These are phyloP conservation scores for Lerista edwardsae DNA, from an alignment of 2,797 vertebrate species.

Conservation along the genomic window DNA sequence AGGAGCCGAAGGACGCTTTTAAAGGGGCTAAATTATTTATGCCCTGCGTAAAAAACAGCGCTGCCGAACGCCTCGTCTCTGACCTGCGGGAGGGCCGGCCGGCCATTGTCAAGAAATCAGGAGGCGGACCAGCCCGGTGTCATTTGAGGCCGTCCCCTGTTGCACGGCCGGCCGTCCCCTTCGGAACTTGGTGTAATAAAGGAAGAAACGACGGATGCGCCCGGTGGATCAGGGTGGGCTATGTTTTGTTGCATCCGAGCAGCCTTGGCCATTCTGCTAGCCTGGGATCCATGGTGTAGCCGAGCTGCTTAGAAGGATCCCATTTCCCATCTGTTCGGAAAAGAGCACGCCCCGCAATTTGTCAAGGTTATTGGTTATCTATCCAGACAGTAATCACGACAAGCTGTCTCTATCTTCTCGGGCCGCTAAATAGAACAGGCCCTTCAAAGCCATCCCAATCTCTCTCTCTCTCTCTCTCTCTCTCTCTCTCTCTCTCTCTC, in stretches of 20 bases:
- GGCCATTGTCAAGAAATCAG: neutral
- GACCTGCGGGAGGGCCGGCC: neutral
- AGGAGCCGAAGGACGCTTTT: constrained; percentile 17
- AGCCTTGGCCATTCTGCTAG: neutral
- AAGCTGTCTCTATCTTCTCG: neutral
- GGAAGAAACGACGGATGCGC: neutral
- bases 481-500: too few relatives aligned
- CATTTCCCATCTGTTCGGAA: neutral
- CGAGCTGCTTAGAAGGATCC: neutral
- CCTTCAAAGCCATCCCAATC: too few relatives aligned
- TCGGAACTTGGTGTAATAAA: too few relatives aligned
- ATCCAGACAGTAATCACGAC: neutral
- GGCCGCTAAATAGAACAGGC: neutral
- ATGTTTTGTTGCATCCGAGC: neutral
- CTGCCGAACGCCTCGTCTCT: neutral
- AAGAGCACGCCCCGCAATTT: neutral
- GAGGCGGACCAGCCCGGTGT: neutral
- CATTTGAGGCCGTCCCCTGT: too few relatives aligned
- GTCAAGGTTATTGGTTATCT: constrained; percentile 25
- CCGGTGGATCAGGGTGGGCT: neutral
- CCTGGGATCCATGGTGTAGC: neutral
- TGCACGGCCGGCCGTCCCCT: too few relatives aligned
- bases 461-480: too few relatives aligned
- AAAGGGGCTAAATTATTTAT: constrained; percentile 31
- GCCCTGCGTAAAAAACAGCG: neutral